Evolutionary conservation across 2,113 vertebrate species (phyloP).

Genomic region (Andinoacara biseriatus): DNA sequence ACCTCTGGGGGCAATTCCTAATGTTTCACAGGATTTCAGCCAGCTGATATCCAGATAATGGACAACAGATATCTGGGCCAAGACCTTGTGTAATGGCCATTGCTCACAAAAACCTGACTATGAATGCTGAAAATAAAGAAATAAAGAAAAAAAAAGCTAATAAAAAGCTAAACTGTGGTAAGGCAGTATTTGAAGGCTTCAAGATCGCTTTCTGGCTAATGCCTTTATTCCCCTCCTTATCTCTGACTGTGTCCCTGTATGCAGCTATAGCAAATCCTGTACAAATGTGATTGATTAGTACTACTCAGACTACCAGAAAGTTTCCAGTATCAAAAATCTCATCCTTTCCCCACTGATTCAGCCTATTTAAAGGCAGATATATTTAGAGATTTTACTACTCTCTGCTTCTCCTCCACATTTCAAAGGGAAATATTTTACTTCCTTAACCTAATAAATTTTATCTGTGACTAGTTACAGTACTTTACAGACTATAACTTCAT

Average conservation of each 20-base stretch:
- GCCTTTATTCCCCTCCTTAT: neutral
- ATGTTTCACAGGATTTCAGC: neutral
- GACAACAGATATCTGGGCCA: neutral
- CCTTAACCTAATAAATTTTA: neutral
- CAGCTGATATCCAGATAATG: neutral
- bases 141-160: neutral
- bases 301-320: neutral
- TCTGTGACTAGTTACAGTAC: neutral
- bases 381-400: neutral
- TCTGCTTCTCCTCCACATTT: neutral
- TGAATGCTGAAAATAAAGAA: neutral
- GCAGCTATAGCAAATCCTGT: neutral
- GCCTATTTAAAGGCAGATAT: neutral
- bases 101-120: neutral
- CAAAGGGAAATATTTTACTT: neutral
- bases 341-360: neutral
- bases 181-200: neutral
- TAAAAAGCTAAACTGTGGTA: neutral
- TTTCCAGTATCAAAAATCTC: neutral
- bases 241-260: neutral
- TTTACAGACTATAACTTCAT: neutral
- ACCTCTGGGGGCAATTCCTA: neutral
- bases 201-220: neutral
- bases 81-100: neutral
- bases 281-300: neutral